Evolutionary conservation across 2,113 vertebrate genomes (phyloP), one percentile per base, ranked within the genome.

Genomic region (Microcebus tavaratra): DNA sequence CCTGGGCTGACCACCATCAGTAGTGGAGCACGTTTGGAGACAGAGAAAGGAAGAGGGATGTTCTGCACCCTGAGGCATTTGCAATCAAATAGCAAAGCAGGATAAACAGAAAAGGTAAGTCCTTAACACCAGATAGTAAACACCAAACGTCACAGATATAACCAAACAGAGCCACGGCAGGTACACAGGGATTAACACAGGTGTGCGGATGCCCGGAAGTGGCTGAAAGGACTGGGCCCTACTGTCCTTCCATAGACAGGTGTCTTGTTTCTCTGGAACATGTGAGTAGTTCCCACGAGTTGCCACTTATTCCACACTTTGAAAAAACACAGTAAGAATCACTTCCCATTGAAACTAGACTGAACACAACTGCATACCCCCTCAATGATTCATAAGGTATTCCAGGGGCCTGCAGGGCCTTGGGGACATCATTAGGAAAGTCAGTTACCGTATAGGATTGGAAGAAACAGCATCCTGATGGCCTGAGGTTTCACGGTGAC

Each of bases 301-400:
- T 48, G 34, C 73, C 42, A 57, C 82, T 67, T 31, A 55, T 53
- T 67, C 65, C 55, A 23, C 17, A 39, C 88, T 90, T 80, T 92
- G 25, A 79, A 78, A 85, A 94, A 96, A 70, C 63, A 92, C 59
- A 45, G 73, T 15, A 61, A 84, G 72, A 59, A 70, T 83, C 13
- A 36, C 70, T 95, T 94, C n/a, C 10, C 73, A 48, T 67, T 75
- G 76, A 91, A 93, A 91, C 67, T 59, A 63, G 76, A 85, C 53
- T 15, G 57, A 85, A 81, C 82, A 87, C 76, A 70, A 61, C 39
- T 0, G 0, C 61, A 21, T 34, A 68, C 88, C 79, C 96, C 67
- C 65, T 65, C n/a, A 23, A 3, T 53, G 94, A 86, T 82, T 93
- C 65, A 39, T 68, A 91, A 85, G 55, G 55, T 75, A 63, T 89